Percentiles rank a stretch among this genome's conserved stretches.
phyloP scores from a whole-genome alignment of 2,888 invertebrate genomes.

The Troglohyphantes excavatus region DNA sequence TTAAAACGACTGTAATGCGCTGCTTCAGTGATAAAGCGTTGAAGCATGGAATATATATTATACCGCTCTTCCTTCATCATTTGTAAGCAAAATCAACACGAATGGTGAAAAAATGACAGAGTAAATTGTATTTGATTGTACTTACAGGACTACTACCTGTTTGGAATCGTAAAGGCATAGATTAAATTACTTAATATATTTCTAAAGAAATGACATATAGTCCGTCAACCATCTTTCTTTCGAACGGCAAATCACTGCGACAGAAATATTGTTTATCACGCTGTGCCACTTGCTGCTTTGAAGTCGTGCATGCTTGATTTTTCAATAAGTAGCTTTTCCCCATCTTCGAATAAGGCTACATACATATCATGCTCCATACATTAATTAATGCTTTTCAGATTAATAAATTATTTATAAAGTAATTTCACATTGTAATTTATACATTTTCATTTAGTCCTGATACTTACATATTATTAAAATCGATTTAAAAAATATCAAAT shows the following conservation, averaged over 20 bases:
- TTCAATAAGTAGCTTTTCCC: conserved; percentile 7
- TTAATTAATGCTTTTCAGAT: no score
- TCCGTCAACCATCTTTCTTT: conserved; percentile 46
- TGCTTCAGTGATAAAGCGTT: conserved; percentile 47
- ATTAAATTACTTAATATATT: conserved; percentile 73
- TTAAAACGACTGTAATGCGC: conserved; percentile 6
- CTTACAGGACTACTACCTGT: conserved; percentile 34
- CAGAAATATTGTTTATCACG: conserved; percentile 57
- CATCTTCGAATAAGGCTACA: background rate
- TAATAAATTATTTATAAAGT: no score
- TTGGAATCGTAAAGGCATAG: conserved; percentile 58
- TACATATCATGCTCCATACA: no score
- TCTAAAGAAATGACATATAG: conserved; percentile 39
- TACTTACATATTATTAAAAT: no score
- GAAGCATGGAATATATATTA: conserved; percentile 69
- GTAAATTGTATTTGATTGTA: conserved; percentile 55
- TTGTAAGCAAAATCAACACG: conserved; percentile 54
- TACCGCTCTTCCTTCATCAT: conserved; percentile 13
- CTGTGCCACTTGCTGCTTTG: conserved; percentile 2
- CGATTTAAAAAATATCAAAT: no score
- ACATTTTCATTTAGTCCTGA: no score
- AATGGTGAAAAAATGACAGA: conserved; percentile 56
- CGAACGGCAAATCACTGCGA: conserved; percentile 2
- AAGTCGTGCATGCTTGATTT: background rate
- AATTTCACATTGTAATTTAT: no score